Base-by-base conservation (phyloP, 2,888 invertebrate genomes). In the Hylaea fasciaria region DNA sequence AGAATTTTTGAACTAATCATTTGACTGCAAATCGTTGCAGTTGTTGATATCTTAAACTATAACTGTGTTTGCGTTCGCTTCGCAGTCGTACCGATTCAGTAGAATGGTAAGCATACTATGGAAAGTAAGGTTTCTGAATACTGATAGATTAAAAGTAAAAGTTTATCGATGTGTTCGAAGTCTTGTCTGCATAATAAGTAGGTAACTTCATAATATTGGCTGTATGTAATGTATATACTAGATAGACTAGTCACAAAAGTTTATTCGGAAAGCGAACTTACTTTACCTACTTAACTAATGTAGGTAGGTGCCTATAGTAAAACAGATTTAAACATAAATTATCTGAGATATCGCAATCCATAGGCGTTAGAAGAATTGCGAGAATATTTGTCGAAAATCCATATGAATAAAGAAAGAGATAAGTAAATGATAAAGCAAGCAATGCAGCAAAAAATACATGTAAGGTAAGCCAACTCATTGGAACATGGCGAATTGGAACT, bases 131-230 rank as follows among this genome's bases (percentile, higher is more conserved):
- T 43, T 43, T 43, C 16, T 43, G 40, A 43, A 43, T 88, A 83
- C 80, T 85, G 82, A 87, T 87, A 78, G 82, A 84, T 84, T 84
- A 84, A 87, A 88, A 89, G 87, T 88, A 88, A 89, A 43, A 43
- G 16, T 43, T 17, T 8, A 13, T 40, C 11, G 17, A 43, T 17
- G 17, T 43, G 17, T 17, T 17, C 17, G 43, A 17, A 14, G 17
- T 16, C 40, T 40, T 22, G 22, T 1, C 40, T 40, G 14, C 40
- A n/a, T 40, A 40, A 40, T 22, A 22, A 22, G 22, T 22, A 22
- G 22, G 22, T 22, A 22, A 22, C 22, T 22, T 22, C 22, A 22
- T 2, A 22, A n/a, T n/a, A n/a, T n/a, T 22, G 22, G 5, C 22
- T 22, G 22, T 22, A 22, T 5, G n/a, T n/a, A n/a, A n/a, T n/a